Evolutionary conservation across 1,140 invertebrate genomes (phyloP).

Genomic region (Tetranychus cinnabarinus): DNA sequence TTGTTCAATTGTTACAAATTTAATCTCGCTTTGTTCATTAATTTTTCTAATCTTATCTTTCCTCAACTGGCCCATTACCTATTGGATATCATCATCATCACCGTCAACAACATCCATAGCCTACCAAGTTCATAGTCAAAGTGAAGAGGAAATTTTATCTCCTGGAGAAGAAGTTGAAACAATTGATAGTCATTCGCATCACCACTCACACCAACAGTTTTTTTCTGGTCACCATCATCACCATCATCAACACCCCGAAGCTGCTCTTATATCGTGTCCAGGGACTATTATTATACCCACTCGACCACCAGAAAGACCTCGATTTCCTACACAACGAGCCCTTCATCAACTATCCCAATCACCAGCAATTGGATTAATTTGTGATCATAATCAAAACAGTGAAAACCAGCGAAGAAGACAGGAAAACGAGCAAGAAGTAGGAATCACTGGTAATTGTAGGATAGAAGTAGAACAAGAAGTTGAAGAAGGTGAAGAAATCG

Average conservation of each 20-base stretch:
- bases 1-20: no score
- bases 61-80: no score
- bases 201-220: neutral
- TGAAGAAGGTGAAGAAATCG: no score
- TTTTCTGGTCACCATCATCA: neutral
- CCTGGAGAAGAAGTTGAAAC: slow-evolving; percentile 3
- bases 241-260: neutral
- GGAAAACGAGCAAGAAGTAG: no score
- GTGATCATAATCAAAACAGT: neutral
- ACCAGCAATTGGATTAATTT: neutral
- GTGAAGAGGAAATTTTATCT: slow-evolving; percentile 9
- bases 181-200: neutral
- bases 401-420: no score
- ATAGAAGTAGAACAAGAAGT: no score
- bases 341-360: neutral
- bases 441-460: no score
- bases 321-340: neutral
- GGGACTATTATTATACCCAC: no score
- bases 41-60: no score
- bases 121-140: slow-evolving; percentile 3
- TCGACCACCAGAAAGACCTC: neutral
- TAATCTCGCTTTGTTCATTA: no score
- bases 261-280: no score
- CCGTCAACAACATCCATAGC: neutral
- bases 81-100: neutral